phyloP scores from a whole-genome alignment of 2,888 invertebrate species.

The Idaea dimidiata region DNA sequence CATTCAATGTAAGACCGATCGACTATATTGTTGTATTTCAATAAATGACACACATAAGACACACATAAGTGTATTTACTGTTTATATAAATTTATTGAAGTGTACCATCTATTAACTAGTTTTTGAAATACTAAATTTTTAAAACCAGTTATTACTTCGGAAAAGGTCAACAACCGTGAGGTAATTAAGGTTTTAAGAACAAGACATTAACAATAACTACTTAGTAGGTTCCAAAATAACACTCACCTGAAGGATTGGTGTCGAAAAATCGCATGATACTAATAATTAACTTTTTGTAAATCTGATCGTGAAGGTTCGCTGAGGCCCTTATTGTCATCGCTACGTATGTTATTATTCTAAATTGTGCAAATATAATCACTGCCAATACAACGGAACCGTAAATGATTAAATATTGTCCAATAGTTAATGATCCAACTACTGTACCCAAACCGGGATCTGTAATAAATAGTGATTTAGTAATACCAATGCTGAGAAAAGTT shows the following conservation, averaged over 20 bases:
- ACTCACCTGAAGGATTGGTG: constrained; percentile 87
- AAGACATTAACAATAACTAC: too few relatives aligned
- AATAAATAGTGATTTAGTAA: background rate
- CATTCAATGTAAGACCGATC: too few relatives aligned
- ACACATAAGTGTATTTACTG: too few relatives aligned
- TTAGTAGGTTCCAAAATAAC: background rate
- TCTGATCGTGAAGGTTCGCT: constrained; percentile 84
- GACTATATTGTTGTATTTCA: too few relatives aligned
- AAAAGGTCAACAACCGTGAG: too few relatives aligned
- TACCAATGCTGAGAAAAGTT: background rate
- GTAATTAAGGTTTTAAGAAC: too few relatives aligned
- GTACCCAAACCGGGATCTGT: background rate
- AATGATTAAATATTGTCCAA: constrained; percentile 28
- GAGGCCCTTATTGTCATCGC: constrained; percentile 83
- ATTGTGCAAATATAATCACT: constrained; percentile 69
- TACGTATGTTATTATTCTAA: constrained; percentile 82
- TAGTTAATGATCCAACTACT: background rate
- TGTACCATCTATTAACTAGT: too few relatives aligned
- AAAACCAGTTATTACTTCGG: too few relatives aligned
- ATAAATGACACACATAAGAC: too few relatives aligned
- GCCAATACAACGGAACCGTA: constrained; percentile 55
- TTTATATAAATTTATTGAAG: too few relatives aligned
- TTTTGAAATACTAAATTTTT: too few relatives aligned
- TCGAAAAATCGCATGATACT: constrained; percentile 89
- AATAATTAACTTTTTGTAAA: constrained; percentile 86